These are phyloP conservation scores for Trichomycterus rosablanca DNA, from an alignment of 2,113 vertebrate genomes.

Conservation along the genomic window DNA sequence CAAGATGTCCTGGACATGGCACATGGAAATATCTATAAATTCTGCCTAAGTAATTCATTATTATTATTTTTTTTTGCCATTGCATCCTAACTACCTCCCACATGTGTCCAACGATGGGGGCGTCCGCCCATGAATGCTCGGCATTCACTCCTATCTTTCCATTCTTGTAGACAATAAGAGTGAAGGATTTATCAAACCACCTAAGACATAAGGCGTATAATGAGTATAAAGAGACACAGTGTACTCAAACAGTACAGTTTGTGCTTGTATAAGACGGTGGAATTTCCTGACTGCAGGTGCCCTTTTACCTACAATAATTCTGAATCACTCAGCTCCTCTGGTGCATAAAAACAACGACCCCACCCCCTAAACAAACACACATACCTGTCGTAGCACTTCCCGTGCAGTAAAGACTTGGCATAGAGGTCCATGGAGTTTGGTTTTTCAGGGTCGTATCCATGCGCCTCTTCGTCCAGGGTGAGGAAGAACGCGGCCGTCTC, in stretches of 20 bases:
- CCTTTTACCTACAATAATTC: conserved; percentile 9
- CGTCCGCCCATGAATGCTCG: conserved; percentile 86
- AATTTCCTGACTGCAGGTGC: conserved; percentile 2
- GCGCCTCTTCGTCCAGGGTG: conserved; percentile 77
- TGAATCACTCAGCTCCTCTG: background rate
- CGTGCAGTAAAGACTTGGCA: conserved; percentile 87
- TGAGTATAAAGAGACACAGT: no score
- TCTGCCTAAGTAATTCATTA: background rate
- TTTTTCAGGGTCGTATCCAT: conserved; percentile 58
- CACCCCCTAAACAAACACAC: background rate
- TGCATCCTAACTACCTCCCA: conserved; percentile 76
- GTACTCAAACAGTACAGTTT: no score
- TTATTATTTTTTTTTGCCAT: background rate
- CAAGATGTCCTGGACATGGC: conserved; percentile 71
- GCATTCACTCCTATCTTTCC: conserved; percentile 81
- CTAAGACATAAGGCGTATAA: conserved; percentile 50
- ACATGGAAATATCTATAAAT: background rate
- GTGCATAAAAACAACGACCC: no score
- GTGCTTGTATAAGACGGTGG: no score
- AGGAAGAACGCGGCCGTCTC: conserved; percentile 88
- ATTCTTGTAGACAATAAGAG: conserved; percentile 77
- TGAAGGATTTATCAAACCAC: conserved; percentile 94
- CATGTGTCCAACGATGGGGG: conserved; percentile 83
- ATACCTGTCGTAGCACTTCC: conserved; percentile 86
- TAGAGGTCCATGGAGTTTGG: conserved; percentile 76